phyloP scores from a whole-genome alignment of 1,140 invertebrate species.

The Drusus annulatus region DNA sequence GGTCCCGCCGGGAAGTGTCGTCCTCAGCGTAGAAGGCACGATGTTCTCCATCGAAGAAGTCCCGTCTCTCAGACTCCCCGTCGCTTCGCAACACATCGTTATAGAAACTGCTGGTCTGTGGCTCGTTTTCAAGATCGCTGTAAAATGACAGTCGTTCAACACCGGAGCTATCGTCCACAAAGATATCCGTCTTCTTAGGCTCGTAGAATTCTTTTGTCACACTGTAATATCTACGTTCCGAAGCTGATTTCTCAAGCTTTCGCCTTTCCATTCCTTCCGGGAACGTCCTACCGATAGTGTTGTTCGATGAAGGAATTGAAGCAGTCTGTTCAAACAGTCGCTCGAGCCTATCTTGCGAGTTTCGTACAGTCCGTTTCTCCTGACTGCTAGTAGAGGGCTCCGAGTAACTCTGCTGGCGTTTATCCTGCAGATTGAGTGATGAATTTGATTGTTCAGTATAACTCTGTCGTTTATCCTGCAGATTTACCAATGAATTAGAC shows the following conservation, averaged over 20 bases:
- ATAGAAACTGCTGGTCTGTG: conserved; percentile 37
- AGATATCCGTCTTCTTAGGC: conserved; percentile 25
- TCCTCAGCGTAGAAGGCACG: neutral
- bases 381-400: neutral
- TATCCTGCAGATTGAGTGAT: neutral
- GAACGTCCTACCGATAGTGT: neutral
- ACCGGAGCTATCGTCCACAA: conserved; percentile 38
- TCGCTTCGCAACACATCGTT: conserved; percentile 28
- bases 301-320: neutral
- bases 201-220: conserved; percentile 6
- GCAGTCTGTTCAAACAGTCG: neutral
- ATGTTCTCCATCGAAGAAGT: conserved; percentile 3
- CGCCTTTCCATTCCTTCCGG: conserved; percentile 29
- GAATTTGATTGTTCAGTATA: neutral
- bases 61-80: conserved; percentile 1
- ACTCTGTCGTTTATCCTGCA: neutral
- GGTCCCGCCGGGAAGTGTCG: neutral
- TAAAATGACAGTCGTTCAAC: conserved; percentile 47
- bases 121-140: conserved; percentile 50
- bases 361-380: neutral
- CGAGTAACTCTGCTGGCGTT: neutral
- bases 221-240: conserved; percentile 41
- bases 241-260: conserved; percentile 49
- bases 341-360: neutral
- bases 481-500: neutral